These are phyloP conservation scores for Podocnemis expansa DNA, from an alignment of 2,113 vertebrate genomes.

Conservation along the genomic window DNA sequence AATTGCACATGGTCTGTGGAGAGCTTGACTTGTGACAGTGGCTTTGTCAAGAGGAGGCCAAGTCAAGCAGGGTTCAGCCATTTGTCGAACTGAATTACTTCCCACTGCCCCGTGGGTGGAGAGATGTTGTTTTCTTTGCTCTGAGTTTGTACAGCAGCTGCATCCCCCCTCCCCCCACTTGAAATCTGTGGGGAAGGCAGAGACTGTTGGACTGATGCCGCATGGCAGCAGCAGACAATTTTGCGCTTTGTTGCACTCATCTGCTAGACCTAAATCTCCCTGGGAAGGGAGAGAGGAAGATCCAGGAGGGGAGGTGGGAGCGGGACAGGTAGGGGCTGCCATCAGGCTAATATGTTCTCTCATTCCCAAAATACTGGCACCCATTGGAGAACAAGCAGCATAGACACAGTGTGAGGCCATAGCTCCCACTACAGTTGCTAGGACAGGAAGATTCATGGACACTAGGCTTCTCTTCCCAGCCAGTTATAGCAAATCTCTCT, in stretches of 20 bases:
- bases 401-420: neutral
- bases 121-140: neutral
- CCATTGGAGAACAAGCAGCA: neutral
- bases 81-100: slow-evolving; percentile 49
- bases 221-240: neutral
- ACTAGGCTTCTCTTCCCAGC: fast-evolving
- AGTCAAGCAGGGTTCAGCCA: neutral
- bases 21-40: neutral
- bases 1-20: too few relatives aligned
- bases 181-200: neutral
- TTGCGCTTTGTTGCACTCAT: neutral
- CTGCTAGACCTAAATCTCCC: neutral
- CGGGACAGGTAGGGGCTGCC: neutral
- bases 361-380: neutral
- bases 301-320: neutral
- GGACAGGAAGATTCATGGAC: fast-evolving
- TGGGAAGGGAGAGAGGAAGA: fast-evolving
- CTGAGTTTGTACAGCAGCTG: neutral
- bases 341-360: neutral
- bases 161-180: neutral
- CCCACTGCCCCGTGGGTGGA: neutral
- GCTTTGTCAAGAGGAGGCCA: neutral
- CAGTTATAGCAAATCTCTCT: fast-evolving
- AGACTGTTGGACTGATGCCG: neutral
- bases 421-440: neutral